Evolutionary conservation across 2,888 invertebrate species (phyloP).

Genomic region (Ypsolopha scabrella): DNA sequence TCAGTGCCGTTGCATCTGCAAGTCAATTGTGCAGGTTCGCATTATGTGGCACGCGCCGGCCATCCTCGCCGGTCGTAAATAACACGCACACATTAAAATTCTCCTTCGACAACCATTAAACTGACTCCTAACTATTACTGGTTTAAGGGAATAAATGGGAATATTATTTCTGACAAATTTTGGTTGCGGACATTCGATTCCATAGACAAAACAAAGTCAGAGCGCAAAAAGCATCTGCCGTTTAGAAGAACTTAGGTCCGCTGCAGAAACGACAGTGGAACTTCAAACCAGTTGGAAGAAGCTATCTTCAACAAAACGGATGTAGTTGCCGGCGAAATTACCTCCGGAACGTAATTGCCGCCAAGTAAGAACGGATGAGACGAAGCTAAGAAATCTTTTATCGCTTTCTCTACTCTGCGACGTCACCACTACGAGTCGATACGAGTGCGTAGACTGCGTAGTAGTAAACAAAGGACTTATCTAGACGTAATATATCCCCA

Average conservation of each 20-base stretch:
- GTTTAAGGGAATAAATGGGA: not conserved
- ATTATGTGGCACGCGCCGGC: constrained; percentile 23
- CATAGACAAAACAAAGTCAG: not conserved
- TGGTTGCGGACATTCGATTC: not conserved
- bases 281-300: not conserved
- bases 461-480: not conserved
- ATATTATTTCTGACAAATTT: not conserved
- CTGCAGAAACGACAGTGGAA: no score
- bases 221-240: not conserved
- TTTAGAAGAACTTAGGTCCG: no score
- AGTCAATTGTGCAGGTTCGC: constrained; percentile 21
- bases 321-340: constrained; percentile 28
- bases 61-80: constrained; percentile 13
- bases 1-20: constrained; percentile 25
- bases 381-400: constrained; percentile 32
- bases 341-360: constrained; percentile 36
- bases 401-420: constrained; percentile 36
- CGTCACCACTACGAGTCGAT: not conserved
- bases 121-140: not conserved
- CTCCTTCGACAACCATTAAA: constrained; percentile 16
- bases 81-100: constrained; percentile 22
- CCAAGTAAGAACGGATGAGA: constrained; percentile 17
- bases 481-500: no score
- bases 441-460: not conserved
- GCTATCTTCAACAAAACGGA: not conserved